Evolutionary conservation across 2,888 invertebrate species (phyloP).

Genomic region (Scaptomyza flava): DNA sequence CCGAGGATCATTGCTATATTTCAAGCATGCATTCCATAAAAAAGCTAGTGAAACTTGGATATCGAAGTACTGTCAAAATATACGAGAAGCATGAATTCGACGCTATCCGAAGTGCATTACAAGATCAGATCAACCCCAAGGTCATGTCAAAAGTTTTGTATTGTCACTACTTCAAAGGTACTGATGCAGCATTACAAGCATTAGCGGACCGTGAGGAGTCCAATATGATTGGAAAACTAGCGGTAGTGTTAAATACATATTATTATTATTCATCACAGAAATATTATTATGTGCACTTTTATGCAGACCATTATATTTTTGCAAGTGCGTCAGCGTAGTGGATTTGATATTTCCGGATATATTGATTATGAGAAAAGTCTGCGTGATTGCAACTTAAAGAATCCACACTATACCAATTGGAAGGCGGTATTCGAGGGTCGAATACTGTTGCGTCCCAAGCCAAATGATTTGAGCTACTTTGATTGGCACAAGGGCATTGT

Average conservation of each 20-base stretch:
- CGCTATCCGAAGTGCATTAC: neutral
- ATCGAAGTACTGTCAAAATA: constrained; percentile 20
- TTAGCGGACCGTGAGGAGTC: constrained; percentile 20
- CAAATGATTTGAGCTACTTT: constrained; percentile 38
- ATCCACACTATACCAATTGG: constrained; percentile 31
- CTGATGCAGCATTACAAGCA: constrained; percentile 23
- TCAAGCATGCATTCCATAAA: neutral
- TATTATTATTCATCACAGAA: neutral
- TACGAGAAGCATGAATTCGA: constrained; percentile 31
- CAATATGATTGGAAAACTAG: constrained; percentile 21
- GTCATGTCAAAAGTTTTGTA: constrained; percentile 1
- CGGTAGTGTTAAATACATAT: neutral
- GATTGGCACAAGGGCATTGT: constrained; percentile 43
- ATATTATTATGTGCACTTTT: neutral
- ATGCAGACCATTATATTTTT: constrained; percentile 47
- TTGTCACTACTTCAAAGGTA: constrained; percentile 4
- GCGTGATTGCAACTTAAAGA: constrained; percentile 7
- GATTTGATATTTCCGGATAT: constrained; percentile 51
- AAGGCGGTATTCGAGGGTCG: constrained; percentile 38
- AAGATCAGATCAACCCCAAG: constrained; percentile 9
- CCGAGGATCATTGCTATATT: constrained; percentile 28
- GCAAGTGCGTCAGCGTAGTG: constrained; percentile 38
- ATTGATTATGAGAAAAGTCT: constrained; percentile 46
- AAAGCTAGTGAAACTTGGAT: constrained; percentile 28
- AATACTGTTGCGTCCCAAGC: constrained; percentile 27